Evolutionary conservation across 1,140 invertebrate species (phyloP), one percentile per base, ranked within the genome.

Genomic region (Mactra quadrangularis): DNA sequence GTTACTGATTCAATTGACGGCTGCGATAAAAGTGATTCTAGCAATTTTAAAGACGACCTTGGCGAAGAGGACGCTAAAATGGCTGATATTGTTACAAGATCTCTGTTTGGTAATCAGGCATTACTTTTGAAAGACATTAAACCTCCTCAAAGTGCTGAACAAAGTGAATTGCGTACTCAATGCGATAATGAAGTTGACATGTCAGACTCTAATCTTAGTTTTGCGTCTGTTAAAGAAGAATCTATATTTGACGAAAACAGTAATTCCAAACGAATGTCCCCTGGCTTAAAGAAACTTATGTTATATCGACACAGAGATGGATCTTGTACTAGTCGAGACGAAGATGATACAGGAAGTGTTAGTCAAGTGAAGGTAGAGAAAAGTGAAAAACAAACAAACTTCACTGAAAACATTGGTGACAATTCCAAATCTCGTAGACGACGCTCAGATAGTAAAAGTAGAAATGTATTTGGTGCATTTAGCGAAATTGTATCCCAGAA

Each of bases 391-490:
- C 22, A 41, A 68, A 50, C 45, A 29, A 11, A 13, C 31, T 4
- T 6, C 35, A 4, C 11, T 47, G 1, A 31, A n/a, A 11, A 33
- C 9, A 17, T 7, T 19, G 31, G 22, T 50, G 17, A 68, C 31
- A 68, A 29, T 25, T 45, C 64, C 25, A 41, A 15, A 7, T 41
- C 38, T 15, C 38, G 38, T 7, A 6, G 38, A 41, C 6, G 15
- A 7, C 38, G 38, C 15, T 41, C 38, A 6, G 59, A 57, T 57
- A 33, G 53, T 22, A 78, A 78, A 38, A 47, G 57, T 53, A 35
- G 76, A 55, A 78, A 78, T 27, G 76, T 78, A 27, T 78, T 78
- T 41, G 76, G 76, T 41, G 76, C 76, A 55, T 78, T 78, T 68
- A 78, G 76, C 64, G 76, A 78, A 53, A 78, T 78, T 9, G 33